These are phyloP conservation scores for Megalops atlanticus DNA, from an alignment of 2,113 vertebrate genomes.

Conservation along the genomic window DNA sequence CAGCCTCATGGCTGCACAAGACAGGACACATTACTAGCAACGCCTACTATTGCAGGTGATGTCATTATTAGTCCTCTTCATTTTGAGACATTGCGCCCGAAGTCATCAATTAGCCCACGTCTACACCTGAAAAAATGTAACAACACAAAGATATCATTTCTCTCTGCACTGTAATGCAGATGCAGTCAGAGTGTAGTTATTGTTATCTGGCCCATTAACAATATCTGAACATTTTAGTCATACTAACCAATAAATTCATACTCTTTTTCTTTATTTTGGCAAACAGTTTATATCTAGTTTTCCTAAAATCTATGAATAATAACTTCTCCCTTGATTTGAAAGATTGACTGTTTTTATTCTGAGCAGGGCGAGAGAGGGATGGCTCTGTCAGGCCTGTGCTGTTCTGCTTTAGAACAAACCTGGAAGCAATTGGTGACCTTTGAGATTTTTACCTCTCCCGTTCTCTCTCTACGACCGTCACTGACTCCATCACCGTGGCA, in stretches of 20 bases:
- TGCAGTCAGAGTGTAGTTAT: neutral
- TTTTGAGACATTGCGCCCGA: neutral
- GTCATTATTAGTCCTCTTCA: neutral
- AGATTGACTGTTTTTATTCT: too few species aligned
- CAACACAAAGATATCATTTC: neutral
- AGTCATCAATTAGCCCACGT: neutral
- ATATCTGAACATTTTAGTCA: neutral
- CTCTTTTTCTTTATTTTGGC: neutral
- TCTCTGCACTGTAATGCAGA: neutral
- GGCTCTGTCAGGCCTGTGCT: neutral
- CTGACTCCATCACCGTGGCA: neutral
- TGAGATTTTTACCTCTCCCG: neutral
- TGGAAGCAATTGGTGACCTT: neutral
- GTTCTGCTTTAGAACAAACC: neutral
- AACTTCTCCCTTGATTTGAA: neutral
- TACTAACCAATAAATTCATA: neutral
- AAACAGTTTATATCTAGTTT: too few species aligned
- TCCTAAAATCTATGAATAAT: too few species aligned
- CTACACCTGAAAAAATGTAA: neutral
- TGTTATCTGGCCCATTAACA: neutral
- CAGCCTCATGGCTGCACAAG: neutral
- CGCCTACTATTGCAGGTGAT: neutral
- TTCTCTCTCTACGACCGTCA: neutral
- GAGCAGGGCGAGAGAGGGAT: neutral
- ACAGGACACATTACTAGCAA: neutral